Percentiles rank a stretch among this genome's conserved stretches.
Conservation (phyloP, 2,888 invertebrate species). For the Eilema depressum region DNA sequence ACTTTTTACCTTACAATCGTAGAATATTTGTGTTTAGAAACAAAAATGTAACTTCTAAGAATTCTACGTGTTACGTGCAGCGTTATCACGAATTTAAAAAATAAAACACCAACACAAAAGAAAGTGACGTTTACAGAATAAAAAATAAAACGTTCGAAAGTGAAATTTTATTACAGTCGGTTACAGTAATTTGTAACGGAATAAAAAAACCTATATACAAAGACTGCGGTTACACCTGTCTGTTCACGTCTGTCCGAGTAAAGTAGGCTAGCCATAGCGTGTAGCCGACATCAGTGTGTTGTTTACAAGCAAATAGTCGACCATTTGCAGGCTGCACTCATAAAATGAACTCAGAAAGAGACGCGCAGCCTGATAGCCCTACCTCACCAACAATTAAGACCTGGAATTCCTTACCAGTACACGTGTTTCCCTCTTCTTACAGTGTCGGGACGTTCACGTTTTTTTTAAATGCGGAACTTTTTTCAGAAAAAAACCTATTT, state of each 20-base stretch:
- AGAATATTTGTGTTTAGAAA: background rate
- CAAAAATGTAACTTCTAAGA: background rate
- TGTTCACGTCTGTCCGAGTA: background rate
- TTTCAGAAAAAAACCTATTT: too few relatives aligned
- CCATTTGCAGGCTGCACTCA: too few relatives aligned
- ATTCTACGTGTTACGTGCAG: background rate
- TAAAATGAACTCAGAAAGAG: too few relatives aligned
- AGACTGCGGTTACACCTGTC: slow-evolving; percentile 14
- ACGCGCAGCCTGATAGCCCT: too few relatives aligned
- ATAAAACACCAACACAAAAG: slow-evolving; percentile 1
- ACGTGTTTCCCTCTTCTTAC: too few relatives aligned
- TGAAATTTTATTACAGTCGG: slow-evolving; percentile 24
- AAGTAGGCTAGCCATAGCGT: background rate
- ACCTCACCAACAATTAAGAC: too few relatives aligned
- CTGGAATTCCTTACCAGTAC: too few relatives aligned
- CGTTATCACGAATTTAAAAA: background rate
- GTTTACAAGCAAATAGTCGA: background rate
- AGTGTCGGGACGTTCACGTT: too few relatives aligned
- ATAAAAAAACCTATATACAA: slow-evolving; percentile 9
- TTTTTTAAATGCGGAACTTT: too few relatives aligned
- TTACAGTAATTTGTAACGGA: slow-evolving; percentile 18
- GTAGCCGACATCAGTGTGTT: background rate
- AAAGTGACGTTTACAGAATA: slow-evolving; percentile 20
- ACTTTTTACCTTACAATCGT: too few relatives aligned
- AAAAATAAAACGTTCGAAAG: slow-evolving; percentile 21